Percentiles rank a stretch among this genome's conserved stretches.
Conservation (phyloP, 1,140 invertebrate genomes). For the Ceratoteleas bidentatus region DNA sequence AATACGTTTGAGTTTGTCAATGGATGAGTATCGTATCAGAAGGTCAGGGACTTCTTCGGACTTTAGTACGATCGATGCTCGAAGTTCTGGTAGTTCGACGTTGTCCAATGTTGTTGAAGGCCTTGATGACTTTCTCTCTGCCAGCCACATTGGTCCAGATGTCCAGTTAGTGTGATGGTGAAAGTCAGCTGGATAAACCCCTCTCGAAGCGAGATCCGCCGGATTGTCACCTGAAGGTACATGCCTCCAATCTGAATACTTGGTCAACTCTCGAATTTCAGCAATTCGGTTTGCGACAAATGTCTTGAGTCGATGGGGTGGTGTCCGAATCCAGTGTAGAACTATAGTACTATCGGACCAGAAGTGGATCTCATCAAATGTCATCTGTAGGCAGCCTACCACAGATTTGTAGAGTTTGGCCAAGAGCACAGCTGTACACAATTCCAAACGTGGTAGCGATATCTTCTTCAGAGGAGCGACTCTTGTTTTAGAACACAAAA, state of each 20-base stretch:
- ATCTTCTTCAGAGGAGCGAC: slow-evolving; percentile 11
- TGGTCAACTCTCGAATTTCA: neutral
- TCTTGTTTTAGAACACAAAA: slow-evolving; percentile 4
- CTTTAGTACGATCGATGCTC: neutral
- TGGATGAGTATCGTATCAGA: neutral
- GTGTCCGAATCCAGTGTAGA: neutral
- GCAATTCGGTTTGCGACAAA: neutral
- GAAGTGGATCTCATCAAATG: neutral
- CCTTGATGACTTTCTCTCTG: neutral
- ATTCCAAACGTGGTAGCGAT: neutral
- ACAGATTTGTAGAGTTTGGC: neutral
- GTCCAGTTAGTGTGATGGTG: neutral
- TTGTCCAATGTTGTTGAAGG: neutral
- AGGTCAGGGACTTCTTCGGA: neutral
- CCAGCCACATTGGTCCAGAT: neutral
- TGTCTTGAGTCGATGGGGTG: neutral
- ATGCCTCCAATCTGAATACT: neutral
- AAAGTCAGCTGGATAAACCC: neutral
- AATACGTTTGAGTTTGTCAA: neutral
- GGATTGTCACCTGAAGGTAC: neutral
- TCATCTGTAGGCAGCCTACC: neutral
- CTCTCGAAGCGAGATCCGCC: slow-evolving; percentile 3
- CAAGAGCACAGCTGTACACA: neutral
- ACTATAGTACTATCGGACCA: slow-evolving; percentile 3
- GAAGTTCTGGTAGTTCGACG: slow-evolving; percentile 2